Conservation (phyloP, 2,113 vertebrate species). For the Brachionichthys hirsutus region DNA sequence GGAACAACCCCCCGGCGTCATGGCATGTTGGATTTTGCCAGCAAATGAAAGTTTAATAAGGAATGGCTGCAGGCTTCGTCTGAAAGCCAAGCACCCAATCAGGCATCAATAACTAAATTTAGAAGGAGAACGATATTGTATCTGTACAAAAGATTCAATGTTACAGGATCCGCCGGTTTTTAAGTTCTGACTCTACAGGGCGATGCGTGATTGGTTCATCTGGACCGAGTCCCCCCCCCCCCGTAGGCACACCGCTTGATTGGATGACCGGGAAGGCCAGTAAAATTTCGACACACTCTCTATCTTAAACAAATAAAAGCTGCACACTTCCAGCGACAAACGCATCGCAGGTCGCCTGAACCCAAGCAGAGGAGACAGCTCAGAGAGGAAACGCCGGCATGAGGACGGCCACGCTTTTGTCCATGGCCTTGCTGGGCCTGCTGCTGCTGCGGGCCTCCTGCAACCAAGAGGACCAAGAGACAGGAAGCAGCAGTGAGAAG, state of each 20-base stretch:
- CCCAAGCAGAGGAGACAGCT: constrained; percentile 40
- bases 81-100: too few relatives aligned
- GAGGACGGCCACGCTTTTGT: constrained; percentile 48
- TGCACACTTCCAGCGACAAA: constrained; percentile 21
- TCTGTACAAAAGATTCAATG: not conserved
- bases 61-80: too few relatives aligned
- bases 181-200: constrained; percentile 39
- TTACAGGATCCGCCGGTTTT: constrained; percentile 3
- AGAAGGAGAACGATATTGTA: not conserved
- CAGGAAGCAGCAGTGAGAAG: not conserved
- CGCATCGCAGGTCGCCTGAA: constrained; percentile 3
- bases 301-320: constrained; percentile 42
- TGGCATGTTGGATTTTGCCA: too few relatives aligned
- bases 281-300: constrained; percentile 62
- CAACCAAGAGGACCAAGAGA: constrained; percentile 18
- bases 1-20: too few relatives aligned
- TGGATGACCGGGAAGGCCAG: constrained; percentile 64
- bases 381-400: constrained; percentile 36
- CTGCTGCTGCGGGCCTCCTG: constrained; percentile 57
- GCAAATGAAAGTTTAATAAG: too few relatives aligned
- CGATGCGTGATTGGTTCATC: constrained; percentile 37
- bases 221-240: not conserved
- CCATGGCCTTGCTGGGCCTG: constrained; percentile 56
- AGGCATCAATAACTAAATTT: not conserved
- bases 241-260: constrained; percentile 29